Base-by-base conservation (phyloP, 1,140 invertebrate genomes). In the Venustaconcha ellipsiformis region DNA sequence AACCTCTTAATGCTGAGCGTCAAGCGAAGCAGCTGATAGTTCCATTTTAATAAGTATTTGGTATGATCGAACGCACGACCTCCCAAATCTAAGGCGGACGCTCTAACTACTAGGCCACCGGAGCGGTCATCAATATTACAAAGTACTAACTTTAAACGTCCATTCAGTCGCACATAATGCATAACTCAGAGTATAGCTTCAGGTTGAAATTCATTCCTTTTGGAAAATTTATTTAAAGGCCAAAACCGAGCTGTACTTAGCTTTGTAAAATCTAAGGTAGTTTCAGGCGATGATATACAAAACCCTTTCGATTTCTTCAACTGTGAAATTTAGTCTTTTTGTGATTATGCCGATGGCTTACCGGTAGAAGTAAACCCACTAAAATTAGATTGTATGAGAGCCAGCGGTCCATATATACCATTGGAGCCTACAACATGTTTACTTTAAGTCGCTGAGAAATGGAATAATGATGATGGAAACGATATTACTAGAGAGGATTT, bases 261-360 rank as follows among this genome's bases (percentile, higher is more conserved):
- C 14, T 57, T 57, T 30, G 57, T 59, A 17, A 59, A 70, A n/a
- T n/a, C 17, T 23, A 57, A 37, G 30, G 74, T 48, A 15, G 57
- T 72, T 14, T 62, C 63, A 12, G 78, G 69, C 6, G 57, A 68
- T 67, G 76, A 68, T 58, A 48, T 0, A 18, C 63, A 56, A 17
- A 80, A 80, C 62, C 75, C 69, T 2, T 80, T 67, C 26, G 70
- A 73, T 66, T 78, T 80, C 56, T 57, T 70, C 57, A 57, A 75
- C 23, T 72, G 26, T 23, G 57, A 63, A 26, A 60, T 80, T n/a
- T 66, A 23, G 5, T 57, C 63, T 26, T 72, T 76, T 2, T 73
- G 30, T 12, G n/a, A 72, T 4, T 76, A 68, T 56, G 70, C 60
- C 13, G 78, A 79, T 59, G 66, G 70, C 17, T 55, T 59, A 57